phyloP scores from a whole-genome alignment of 2,113 vertebrate genomes.

The Geothlypis trichas region DNA sequence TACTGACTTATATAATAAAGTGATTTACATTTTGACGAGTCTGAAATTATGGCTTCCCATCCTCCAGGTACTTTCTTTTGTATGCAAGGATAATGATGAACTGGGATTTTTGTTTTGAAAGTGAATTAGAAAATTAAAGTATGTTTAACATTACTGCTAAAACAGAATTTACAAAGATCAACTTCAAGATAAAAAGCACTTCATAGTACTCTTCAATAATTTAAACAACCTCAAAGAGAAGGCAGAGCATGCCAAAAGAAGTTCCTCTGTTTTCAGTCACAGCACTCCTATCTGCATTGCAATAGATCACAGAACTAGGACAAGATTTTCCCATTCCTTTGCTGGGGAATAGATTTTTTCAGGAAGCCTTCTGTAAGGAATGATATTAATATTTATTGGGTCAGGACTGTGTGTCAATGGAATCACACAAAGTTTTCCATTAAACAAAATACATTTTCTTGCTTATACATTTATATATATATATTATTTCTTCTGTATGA shows the following conservation, averaged over 20 bases:
- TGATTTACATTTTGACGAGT: background rate
- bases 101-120: background rate
- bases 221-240: slow-evolving; percentile 3
- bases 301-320: background rate
- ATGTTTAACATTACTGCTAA: background rate
- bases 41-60: background rate
- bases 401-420: background rate
- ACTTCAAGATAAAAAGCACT: background rate
- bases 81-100: background rate
- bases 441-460: background rate
- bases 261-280: background rate
- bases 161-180: background rate
- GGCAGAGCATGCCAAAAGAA: background rate
- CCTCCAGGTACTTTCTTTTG: background rate
- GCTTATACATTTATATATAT: background rate
- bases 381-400: background rate
- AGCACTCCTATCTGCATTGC: background rate
- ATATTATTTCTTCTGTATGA: background rate
- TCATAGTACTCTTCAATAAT: slow-evolving; percentile 5
- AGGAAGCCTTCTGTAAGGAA: background rate
- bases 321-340: background rate
- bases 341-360: background rate
- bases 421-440: background rate
- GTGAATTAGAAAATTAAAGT: background rate
- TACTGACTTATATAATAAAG: background rate